These are phyloP conservation scores for Kuschelorhynchus macadamiae DNA, from an alignment of 2,888 invertebrate genomes.

Conservation along the genomic window DNA sequence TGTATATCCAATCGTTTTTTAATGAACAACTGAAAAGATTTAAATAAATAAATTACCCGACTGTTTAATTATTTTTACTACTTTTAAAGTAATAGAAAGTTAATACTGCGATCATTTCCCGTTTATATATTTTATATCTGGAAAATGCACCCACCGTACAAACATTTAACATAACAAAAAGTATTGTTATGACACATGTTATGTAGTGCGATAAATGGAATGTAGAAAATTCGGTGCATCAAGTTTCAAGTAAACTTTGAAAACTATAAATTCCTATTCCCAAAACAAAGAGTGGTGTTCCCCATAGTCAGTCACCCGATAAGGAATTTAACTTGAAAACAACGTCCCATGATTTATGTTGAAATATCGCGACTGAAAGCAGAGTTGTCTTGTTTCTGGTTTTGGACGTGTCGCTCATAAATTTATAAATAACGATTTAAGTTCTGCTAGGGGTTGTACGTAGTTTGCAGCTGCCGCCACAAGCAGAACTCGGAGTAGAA, in stretches of 20 bases:
- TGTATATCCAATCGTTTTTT: too few relatives aligned
- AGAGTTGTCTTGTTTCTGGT: conserved; percentile 46
- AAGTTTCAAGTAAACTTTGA: background rate
- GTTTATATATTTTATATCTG: too few relatives aligned
- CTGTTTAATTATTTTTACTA: too few relatives aligned
- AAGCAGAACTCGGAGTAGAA: too few relatives aligned
- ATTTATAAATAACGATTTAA: background rate
- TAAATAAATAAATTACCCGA: too few relatives aligned
- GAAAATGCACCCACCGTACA: too few relatives aligned
- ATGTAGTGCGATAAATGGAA: too few relatives aligned
- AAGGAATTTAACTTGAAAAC: conserved; percentile 40
- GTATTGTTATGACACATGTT: too few relatives aligned
- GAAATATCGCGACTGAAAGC: conserved; percentile 49
- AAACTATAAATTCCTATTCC: conserved; percentile 11
- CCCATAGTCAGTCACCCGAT: conserved; percentile 23
- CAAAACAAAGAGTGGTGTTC: conserved; percentile 13
- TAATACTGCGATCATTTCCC: too few relatives aligned
- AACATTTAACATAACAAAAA: too few relatives aligned
- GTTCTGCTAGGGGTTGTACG: background rate
- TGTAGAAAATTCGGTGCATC: background rate
- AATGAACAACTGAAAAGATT: too few relatives aligned
- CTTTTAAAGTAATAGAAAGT: too few relatives aligned
- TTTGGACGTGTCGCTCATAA: conserved; percentile 11
- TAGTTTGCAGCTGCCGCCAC: background rate
- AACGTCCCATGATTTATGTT: conserved; percentile 32